Evolutionary conservation across 30 jellyfish, hydroid and myxozoan genomes (phyloP).

Genomic region (Hydra vulgaris): DNA sequence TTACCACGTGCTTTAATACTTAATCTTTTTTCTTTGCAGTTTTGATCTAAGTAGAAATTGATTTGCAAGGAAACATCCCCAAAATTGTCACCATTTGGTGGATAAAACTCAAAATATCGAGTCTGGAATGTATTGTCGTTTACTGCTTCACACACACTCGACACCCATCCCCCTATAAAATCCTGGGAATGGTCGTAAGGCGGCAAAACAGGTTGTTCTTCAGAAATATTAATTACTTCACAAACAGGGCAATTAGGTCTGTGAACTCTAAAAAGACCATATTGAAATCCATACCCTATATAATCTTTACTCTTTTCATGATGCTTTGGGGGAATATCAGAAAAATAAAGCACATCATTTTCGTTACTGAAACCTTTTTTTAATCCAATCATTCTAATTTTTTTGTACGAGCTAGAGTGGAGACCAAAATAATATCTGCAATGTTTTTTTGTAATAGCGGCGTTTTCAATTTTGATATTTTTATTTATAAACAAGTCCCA

Average conservation of each 20-base stretch:
- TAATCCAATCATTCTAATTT: constrained; percentile 14
- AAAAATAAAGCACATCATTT: constrained; percentile 10
- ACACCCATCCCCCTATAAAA: constrained; percentile 20
- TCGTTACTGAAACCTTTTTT: constrained; percentile 8
- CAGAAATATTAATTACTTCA: neutral
- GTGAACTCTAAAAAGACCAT: constrained; percentile 12
- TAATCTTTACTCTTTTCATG: neutral
- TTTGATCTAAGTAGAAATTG: neutral
- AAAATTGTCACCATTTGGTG: neutral
- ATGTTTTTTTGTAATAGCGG: neutral
- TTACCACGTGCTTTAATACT: neutral
- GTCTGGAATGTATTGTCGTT: neutral
- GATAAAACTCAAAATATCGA: constrained; percentile 7
- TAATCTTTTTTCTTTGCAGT: constrained; percentile 13
- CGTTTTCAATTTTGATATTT: neutral
- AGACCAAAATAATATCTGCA: constrained; percentile 24
- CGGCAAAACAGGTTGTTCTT: constrained; percentile 18
- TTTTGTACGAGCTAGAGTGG: constrained; percentile 10
- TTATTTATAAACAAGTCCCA: neutral
- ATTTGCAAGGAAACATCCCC: neutral
- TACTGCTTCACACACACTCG: constrained; percentile 6
- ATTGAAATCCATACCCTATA: neutral
- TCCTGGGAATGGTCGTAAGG: neutral
- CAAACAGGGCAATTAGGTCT: constrained; percentile 22
- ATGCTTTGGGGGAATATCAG: constrained; percentile 18